Conservation (phyloP, 2,888 invertebrate genomes). For the Vesta saturnalis region DNA sequence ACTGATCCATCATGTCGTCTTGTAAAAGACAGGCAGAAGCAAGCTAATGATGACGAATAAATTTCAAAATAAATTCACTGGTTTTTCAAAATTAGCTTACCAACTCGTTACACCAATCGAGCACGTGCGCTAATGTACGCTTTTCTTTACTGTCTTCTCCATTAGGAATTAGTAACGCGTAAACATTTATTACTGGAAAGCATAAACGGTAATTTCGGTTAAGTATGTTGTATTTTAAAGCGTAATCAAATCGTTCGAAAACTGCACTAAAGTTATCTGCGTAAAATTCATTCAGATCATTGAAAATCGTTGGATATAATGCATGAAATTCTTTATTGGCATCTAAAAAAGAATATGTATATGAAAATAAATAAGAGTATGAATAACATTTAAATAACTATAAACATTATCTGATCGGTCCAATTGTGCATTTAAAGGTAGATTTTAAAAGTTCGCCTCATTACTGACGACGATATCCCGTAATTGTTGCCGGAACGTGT, state of each 20-base stretch:
- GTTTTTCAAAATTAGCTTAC: neutral
- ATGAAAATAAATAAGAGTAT: neutral
- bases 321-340: neutral
- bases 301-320: neutral
- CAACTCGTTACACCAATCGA: neutral
- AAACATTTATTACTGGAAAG: neutral
- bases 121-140: neutral
- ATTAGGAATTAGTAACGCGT: neutral
- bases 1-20: neutral
- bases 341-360: neutral
- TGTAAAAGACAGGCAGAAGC: neutral
- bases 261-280: neutral
- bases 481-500: too few species aligned
- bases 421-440: too few species aligned
- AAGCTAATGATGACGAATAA: neutral
- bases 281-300: neutral
- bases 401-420: too few species aligned
- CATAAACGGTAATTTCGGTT: neutral
- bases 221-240: neutral
- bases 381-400: neutral
- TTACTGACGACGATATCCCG: too few species aligned
- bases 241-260: neutral
- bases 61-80: neutral
- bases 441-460: too few species aligned
- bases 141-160: neutral